Base-by-base conservation (phyloP, 2,888 invertebrate genomes). In the Ormyrus labotus region DNA sequence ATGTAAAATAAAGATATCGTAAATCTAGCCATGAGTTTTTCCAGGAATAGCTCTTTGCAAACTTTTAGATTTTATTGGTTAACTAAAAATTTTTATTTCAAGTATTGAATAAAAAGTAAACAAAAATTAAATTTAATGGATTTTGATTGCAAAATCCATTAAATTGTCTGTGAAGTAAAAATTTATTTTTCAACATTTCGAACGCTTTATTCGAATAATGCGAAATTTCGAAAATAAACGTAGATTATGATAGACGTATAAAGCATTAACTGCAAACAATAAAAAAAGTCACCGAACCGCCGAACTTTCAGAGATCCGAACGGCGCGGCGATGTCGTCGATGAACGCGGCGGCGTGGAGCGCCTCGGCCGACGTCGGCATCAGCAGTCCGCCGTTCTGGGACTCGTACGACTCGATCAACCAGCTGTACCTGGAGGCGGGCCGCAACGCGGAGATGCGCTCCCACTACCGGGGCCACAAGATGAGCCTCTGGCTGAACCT, bases 401-500 rank as follows among this genome's bases (percentile, higher is more conserved):
- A 97, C 91, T 95, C 96, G 48, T 97, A 96, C 91, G 97, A 97
- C 91, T 95, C 96, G 84, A 96, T 97, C 90, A 97, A 97, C 92
- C 97, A 97, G 90, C 94, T 96, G 78, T 97, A 97, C 91, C 93
- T 97, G 91, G 96, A 92, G 86, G 90, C 92, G 9, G 91, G 92
- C 85, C 84, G 82, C 8, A 85, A 81, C 53, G 94, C 95, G 51
- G 95, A 95, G 90, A 95, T 96, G 92, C 95, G 95, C 84, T 96
- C 96, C 88, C 98, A 98, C 91, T 98, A 98, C 91, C 94, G 98
- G 60, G 97, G 98, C 64, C 97, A 98, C 92, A 97, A 97, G 92
- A 95, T 98, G 93, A 97, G 97, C 57, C 93, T 97, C 89, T 98
- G 98, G 98, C 92, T 97, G 82, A 96, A 97, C 85, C 93, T 97